phyloP scores from a whole-genome alignment of 2,888 invertebrate genomes.

The Psylliodes chrysocephalus region DNA sequence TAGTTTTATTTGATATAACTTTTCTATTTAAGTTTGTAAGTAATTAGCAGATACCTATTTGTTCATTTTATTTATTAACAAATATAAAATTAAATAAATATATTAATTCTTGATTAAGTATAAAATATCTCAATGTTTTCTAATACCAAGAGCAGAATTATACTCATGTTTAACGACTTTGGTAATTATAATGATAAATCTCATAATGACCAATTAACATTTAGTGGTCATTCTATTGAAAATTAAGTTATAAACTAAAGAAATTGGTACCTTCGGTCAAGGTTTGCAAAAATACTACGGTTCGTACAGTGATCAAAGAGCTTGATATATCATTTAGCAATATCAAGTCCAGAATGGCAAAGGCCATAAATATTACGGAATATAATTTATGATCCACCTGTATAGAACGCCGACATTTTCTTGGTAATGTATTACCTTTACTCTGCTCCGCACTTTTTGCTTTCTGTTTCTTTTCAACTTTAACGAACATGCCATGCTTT shows the following conservation, averaged over 20 bases:
- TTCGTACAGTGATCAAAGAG: slow-evolving; percentile 31
- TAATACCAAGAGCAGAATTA: too few relatives aligned
- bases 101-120: too few relatives aligned
- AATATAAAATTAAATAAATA: too few relatives aligned
- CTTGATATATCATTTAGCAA: slow-evolving; percentile 57
- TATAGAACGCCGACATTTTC: slow-evolving; percentile 55
- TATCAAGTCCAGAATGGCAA: slow-evolving; percentile 60
- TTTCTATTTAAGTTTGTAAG: too few relatives aligned
- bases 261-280: slow-evolving; percentile 11
- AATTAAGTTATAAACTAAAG: slow-evolving; percentile 22
- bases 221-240: background rate
- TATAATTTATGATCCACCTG: slow-evolving; percentile 62
- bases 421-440: slow-evolving; percentile 50
- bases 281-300: slow-evolving; percentile 13
- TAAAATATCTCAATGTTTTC: too few relatives aligned
- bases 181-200: slow-evolving; percentile 6
- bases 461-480: slow-evolving; percentile 46
- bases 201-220: slow-evolving; percentile 1
- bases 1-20: too few relatives aligned
- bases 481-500: slow-evolving; percentile 40
- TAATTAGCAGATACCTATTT: too few relatives aligned
- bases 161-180: background rate
- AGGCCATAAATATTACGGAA: slow-evolving; percentile 63
- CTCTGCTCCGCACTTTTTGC: slow-evolving; percentile 46
- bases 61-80: too few relatives aligned